Evolutionary conservation across 2,888 invertebrate genomes (phyloP).

Genomic region (Pseudococcus jackbeardsleyi): DNA sequence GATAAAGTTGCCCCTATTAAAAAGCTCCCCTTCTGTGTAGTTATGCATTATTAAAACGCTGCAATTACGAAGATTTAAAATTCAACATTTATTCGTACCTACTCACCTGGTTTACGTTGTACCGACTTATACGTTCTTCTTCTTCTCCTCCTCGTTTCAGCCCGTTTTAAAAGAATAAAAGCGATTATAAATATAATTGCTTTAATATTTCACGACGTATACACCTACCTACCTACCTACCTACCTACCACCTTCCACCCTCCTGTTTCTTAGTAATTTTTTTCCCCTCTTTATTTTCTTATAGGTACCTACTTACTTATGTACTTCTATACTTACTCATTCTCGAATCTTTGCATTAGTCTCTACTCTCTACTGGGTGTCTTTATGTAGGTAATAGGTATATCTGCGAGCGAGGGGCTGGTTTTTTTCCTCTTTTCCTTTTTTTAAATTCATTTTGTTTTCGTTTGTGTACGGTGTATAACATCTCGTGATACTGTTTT

Average conservation of each 20-base stretch:
- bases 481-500: not conserved
- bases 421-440: not conserved
- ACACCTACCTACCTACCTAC: no score
- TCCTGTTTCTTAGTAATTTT: not conserved
- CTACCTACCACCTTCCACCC: not conserved
- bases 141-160: no score
- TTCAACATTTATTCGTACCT: slow-evolving; percentile 42
- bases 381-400: no score
- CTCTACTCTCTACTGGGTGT: not conserved
- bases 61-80: slow-evolving; percentile 51
- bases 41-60: slow-evolving; percentile 45
- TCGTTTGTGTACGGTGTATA: not conserved
- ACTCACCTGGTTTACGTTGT: slow-evolving; percentile 22
- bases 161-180: slow-evolving; percentile 36
- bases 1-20: slow-evolving; percentile 37
- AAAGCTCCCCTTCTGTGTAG: slow-evolving; percentile 15
- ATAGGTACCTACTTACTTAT: not conserved
- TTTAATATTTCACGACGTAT: slow-evolving; percentile 38
- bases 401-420: not conserved
- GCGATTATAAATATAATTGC: slow-evolving; percentile 36
- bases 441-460: no score
- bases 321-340: not conserved
- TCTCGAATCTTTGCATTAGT: slow-evolving; percentile 2
- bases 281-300: not conserved
- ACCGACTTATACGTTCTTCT: slow-evolving; percentile 30